phyloP scores from a whole-genome alignment of 2,888 invertebrate genomes.

The Pharmacophagus antenor region DNA sequence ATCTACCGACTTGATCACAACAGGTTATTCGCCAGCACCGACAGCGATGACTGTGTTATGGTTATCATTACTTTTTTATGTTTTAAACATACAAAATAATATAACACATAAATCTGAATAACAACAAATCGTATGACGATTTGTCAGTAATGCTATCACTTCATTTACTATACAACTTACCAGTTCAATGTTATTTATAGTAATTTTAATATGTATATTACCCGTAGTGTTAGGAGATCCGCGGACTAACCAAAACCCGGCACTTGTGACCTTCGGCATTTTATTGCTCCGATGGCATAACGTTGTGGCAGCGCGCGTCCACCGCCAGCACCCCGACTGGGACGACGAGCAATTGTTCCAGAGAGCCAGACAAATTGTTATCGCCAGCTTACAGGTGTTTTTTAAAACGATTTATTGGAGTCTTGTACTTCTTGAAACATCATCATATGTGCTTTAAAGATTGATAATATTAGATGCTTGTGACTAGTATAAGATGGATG shows the following conservation, averaged over 20 bases:
- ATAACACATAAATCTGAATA: too few relatives aligned
- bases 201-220: slow-evolving; percentile 29
- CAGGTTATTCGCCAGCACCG: too few relatives aligned
- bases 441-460: too few relatives aligned
- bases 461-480: too few relatives aligned
- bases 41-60: too few relatives aligned
- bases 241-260: slow-evolving; percentile 98
- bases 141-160: too few relatives aligned
- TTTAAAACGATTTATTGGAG: not conserved
- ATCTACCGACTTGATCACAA: too few relatives aligned
- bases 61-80: too few relatives aligned
- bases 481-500: too few relatives aligned
- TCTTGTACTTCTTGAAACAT: too few relatives aligned
- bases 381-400: slow-evolving; percentile 93
- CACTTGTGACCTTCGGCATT: slow-evolving; percentile 94
- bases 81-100: too few relatives aligned
- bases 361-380: slow-evolving; percentile 91
- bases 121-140: too few relatives aligned
- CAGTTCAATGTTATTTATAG: not conserved
- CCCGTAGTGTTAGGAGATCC: slow-evolving; percentile 94
- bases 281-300: slow-evolving; percentile 98
- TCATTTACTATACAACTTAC: not conserved
- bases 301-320: slow-evolving; percentile 89
- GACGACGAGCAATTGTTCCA: slow-evolving; percentile 97
- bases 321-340: slow-evolving; percentile 91